A percentile compares a stretch with the other conserved stretches of the same genome.
Evolutionary conservation across 2,113 vertebrate species (phyloP).

Genomic region (Numida meleagris): DNA sequence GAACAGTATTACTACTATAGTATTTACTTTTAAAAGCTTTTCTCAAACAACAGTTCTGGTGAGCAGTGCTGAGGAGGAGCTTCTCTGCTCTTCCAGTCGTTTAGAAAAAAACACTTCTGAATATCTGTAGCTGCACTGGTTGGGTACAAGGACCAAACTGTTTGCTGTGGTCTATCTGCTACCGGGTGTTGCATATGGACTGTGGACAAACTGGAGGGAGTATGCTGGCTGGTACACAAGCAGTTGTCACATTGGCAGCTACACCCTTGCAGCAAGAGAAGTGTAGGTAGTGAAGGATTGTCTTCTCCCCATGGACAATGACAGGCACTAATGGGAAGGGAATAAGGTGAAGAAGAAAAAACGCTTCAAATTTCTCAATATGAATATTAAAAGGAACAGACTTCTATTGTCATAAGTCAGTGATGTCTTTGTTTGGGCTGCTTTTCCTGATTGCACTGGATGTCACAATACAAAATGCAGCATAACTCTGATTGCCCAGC

Average conservation of each 20-base stretch:
- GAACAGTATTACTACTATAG: background rate
- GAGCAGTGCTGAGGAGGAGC: background rate
- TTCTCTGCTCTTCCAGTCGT: background rate
- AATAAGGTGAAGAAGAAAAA: constrained; percentile 19
- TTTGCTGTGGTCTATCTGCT: background rate
- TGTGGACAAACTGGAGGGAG: background rate
- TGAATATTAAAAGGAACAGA: constrained; percentile 10
- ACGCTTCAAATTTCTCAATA: background rate
- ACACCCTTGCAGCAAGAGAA: background rate
- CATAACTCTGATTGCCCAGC: constrained; percentile 49
- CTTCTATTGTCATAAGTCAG: constrained; percentile 26
- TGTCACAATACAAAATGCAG: constrained; percentile 55
- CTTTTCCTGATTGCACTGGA: constrained; percentile 37
- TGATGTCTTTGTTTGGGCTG: constrained; percentile 21
- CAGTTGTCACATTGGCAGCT: background rate
- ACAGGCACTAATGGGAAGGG: background rate
- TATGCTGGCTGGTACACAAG: background rate
- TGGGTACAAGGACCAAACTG: background rate
- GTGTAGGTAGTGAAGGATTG: background rate
- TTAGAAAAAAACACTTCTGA: background rate
- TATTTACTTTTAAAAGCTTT: background rate
- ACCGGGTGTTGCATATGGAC: background rate
- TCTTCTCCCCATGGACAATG: background rate
- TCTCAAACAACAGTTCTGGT: background rate
- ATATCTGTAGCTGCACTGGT: background rate